Evolutionary conservation across 2,797 vertebrate species (phyloP).

Genomic region (Monodelphis domestica): DNA sequence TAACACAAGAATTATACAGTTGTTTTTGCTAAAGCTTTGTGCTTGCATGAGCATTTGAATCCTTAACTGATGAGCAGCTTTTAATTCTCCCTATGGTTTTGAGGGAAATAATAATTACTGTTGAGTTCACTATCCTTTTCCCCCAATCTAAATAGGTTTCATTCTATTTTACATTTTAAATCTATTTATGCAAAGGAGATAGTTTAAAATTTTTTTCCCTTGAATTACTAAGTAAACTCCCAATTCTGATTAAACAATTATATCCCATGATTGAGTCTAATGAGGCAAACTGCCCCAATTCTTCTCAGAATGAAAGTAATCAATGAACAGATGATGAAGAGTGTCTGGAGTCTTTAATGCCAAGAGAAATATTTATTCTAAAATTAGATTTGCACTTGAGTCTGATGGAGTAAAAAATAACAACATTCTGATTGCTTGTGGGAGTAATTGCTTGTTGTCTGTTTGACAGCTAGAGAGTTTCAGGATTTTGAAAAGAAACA

Average conservation of each 20-base stretch:
- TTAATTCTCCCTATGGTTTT: constrained; percentile 26
- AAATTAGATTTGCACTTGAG: constrained; percentile 61
- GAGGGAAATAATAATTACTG: constrained; percentile 53
- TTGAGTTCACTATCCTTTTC: constrained; percentile 50
- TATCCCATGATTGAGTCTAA: constrained; percentile 56
- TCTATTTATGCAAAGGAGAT: constrained; percentile 15
- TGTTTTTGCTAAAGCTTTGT: constrained; percentile 22
- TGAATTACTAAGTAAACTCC: constrained; percentile 35
- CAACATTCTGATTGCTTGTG: constrained; percentile 45
- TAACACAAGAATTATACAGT: neutral
- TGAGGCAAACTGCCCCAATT: constrained; percentile 42
- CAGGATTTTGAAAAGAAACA: constrained; percentile 10
- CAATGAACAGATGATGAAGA: constrained; percentile 59
- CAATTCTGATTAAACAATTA: constrained; percentile 53
- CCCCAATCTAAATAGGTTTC: constrained; percentile 23
- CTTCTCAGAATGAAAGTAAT: constrained; percentile 57
- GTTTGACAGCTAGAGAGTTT: constrained; percentile 4
- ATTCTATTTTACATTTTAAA: constrained; percentile 54
- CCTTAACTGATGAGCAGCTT: constrained; percentile 39
- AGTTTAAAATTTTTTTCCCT: neutral
- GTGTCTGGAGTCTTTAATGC: constrained; percentile 43
- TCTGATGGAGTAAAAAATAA: constrained; percentile 44
- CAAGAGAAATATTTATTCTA: constrained; percentile 55
- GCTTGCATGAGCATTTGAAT: constrained; percentile 28
- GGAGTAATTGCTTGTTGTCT: constrained; percentile 33